Evolutionary conservation across 1,140 invertebrate genomes (phyloP), one percentile per base, ranked within the genome.

Genomic region (Diachasma alloeum): DNA sequence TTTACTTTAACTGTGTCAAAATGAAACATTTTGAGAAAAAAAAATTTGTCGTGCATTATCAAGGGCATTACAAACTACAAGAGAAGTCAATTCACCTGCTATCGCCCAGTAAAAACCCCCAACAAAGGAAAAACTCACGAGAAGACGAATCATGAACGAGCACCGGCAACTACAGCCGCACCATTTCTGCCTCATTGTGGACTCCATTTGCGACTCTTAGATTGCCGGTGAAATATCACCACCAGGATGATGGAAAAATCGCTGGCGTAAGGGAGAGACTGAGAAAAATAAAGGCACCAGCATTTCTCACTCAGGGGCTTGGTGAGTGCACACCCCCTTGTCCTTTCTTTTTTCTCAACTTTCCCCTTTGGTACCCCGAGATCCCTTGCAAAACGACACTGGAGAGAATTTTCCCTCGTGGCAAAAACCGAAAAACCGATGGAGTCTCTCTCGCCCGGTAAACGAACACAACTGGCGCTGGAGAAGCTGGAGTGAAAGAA

Each of bases 121-220:
- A 31, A 31, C 31, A 42, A 42, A 6, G 13, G 39, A 42, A 42
- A 42, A 42, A 13, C 39, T 42, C 39, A 11, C 39, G 13, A 31
- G 13, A 42, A 13, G 39, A 42, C 9, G 13, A 42, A 42, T 11
- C 39, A 13, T 42, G 9, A 42, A 13, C 10, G 39, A 42, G 83
- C 86, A 88, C 88, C 85, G 86, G 46, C 81, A 82, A 84, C 81
- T 80, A 15, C 44, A 46, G 75, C 81, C 81, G 80, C 84, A 84
- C 86, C 87, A 88, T 88, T 89, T 87, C 86, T 87, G 86, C 82
- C 87, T 88, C 88, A 89, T 88, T 88, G 87, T 88, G 87, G 84
- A 86, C 87, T 86, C 88, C 87, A 89, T 89, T 89, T 88, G 87
- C 85, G 87, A 88, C 87, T 89, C 87, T 89, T 88, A 88, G 87